Evolutionary conservation across 1,140 invertebrate species (phyloP), one percentile per base, ranked within the genome.

Genomic region (Trachymyrmex septentrionalis): DNA sequence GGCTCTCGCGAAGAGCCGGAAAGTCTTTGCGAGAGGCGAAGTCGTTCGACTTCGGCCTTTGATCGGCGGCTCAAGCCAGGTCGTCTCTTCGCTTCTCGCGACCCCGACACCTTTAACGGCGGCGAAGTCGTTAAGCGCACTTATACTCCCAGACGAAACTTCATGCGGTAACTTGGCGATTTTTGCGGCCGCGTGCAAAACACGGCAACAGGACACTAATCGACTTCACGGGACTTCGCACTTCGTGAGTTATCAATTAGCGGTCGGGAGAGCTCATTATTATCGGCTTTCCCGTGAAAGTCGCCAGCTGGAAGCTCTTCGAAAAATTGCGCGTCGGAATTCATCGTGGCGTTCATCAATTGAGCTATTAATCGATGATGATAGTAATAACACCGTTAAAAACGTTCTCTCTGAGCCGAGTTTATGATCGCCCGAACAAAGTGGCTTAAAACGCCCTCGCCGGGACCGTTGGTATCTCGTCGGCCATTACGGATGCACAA

Each of bases 361-460:
- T 85, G 75, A 85, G 82, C 82, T 76, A 78, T 85, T 78, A 78
- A 85, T 85, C 30, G 72, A 53, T 57, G 48, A 85, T 85, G 48
- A n/a, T 85, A 48, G 50, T 85, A 85, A 85, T 27, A 38, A 53
- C 48, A 7, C 63, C 30, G n/a, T 78, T 66, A 76, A 78, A 76
- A 78, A 75, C 27, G 53, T 44, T 61, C 38, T 63, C 38, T 19
- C n/a, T n/a, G n/a, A n/a, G 48, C 71, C 59, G 84, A 69, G 63
- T 73, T 76, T 63, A 67, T 69, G 85, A 87, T 55, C 69, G 21
- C 3, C 53, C 53, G 44, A 14, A 72, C 59, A 59, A 69, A 87
- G 53, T 69, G 86, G 48, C 53, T 61, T 27, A 48, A 57, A 87
- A 67, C 53, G 63, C 50, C 50, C 57, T 48, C 59, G 77, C 64